Evolutionary conservation across 2,797 vertebrate genomes (phyloP).

Genomic region (Discoglossus pictus): DNA sequence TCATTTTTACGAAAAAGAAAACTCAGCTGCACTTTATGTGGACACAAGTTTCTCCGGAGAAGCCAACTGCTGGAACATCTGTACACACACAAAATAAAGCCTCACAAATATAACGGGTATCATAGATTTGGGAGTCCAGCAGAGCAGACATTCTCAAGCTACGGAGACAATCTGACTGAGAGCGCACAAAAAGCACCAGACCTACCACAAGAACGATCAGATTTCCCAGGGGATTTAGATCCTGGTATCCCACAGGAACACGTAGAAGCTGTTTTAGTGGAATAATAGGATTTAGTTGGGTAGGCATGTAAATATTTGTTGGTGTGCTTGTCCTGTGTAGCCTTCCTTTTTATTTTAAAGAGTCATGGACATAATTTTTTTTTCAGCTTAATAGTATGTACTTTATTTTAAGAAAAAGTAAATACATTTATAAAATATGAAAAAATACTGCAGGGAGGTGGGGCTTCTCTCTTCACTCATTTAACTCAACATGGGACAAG

Average conservation of each 20-base stretch:
- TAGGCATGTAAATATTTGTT: not conserved
- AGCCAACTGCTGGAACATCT: conserved; percentile 93
- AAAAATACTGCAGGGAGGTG: too few species aligned
- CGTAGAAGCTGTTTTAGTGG: conserved; percentile 79
- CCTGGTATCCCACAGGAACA: conserved; percentile 86
- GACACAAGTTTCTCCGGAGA: conserved; percentile 84
- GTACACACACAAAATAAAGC: conserved; percentile 87
- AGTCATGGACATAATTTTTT: too few species aligned
- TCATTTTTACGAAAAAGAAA: conserved; percentile 89
- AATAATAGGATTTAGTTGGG: conserved; percentile 64
- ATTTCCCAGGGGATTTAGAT: conserved; percentile 84
- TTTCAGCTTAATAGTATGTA: too few species aligned
- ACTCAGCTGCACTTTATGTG: conserved; percentile 86
- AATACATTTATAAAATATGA: too few species aligned
- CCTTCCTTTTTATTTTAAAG: too few species aligned
- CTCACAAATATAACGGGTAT: conserved; percentile 79
- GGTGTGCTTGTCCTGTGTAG: too few species aligned
- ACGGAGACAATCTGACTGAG: conserved; percentile 69
- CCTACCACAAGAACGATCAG: conserved; percentile 81
- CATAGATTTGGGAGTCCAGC: conserved; percentile 77
- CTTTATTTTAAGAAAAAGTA: too few species aligned
- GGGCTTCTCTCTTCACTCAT: too few species aligned
- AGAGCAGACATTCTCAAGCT: conserved; percentile 74
- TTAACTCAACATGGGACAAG: too few species aligned
- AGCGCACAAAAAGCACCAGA: conserved; percentile 66